A percentile compares a stretch with the other conserved stretches of the same genome.
These are phyloP conservation scores for Scarus forsteni DNA, from an alignment of 2,797 vertebrate genomes.

Conservation along the genomic window DNA sequence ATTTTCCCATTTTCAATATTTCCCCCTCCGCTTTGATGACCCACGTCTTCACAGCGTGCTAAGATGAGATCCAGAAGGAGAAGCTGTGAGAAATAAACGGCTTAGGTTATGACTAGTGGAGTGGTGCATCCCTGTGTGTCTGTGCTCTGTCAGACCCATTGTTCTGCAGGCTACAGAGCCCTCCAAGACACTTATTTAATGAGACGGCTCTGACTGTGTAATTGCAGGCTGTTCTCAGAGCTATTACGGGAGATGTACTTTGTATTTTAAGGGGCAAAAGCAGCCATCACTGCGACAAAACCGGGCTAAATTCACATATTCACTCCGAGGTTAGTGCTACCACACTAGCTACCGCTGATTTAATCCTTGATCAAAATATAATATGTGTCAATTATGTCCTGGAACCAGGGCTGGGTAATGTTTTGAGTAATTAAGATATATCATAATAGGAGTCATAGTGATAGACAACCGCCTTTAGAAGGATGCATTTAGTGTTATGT, in stretches of 20 bases:
- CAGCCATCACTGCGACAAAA: conserved; percentile 65
- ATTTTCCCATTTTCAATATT: conserved; percentile 39
- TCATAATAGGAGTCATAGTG: no score
- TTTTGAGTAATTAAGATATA: no score
- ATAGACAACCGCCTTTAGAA: no score
- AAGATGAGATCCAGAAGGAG: conserved; percentile 45
- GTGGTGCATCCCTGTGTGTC: conserved; percentile 37
- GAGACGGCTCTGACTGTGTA: conserved; percentile 71
- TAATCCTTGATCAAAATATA: conserved; percentile 27
- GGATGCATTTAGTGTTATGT: no score
- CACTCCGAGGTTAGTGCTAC: conserved; percentile 9
- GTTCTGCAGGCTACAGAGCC: conserved; percentile 65
- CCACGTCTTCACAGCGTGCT: conserved; percentile 24
- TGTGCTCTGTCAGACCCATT: conserved; percentile 57
- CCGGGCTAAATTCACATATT: conserved; percentile 27
- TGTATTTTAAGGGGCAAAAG: conserved; percentile 66
- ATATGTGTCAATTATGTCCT: conserved; percentile 4
- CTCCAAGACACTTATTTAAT: conserved; percentile 77
- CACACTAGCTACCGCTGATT: conserved; percentile 20
- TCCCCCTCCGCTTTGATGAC: conserved; percentile 62
- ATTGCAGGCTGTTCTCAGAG: conserved; percentile 73
- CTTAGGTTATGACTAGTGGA: conserved; percentile 45
- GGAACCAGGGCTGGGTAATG: background rate
- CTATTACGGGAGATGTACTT: conserved; percentile 75
- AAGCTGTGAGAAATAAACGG: conserved; percentile 47